phyloP scores from a whole-genome alignment of 2,888 invertebrate genomes.

The Bedellia somnulentella region DNA sequence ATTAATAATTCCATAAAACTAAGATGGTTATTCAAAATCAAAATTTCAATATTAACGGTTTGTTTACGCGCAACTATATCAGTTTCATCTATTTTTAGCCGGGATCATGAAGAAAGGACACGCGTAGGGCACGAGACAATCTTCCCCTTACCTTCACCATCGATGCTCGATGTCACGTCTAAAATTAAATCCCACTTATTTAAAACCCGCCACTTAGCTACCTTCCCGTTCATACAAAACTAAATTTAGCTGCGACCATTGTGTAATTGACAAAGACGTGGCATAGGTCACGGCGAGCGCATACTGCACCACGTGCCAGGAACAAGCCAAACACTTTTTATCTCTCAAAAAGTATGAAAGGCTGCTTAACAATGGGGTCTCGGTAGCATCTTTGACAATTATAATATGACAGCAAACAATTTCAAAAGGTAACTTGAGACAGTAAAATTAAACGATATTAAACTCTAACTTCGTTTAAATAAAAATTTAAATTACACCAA shows the following conservation, averaged over 20 bases:
- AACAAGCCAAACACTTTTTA: constrained; percentile 60
- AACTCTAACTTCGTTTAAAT: constrained; percentile 22
- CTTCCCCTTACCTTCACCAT: constrained; percentile 46
- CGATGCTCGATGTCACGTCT: constrained; percentile 41
- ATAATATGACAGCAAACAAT: constrained; percentile 38
- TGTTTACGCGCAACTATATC: background rate
- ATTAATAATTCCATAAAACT: too few relatives aligned
- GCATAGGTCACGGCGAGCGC: constrained; percentile 55
- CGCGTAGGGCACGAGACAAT: constrained; percentile 46
- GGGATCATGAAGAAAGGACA: constrained; percentile 23
- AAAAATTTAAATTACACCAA: constrained; percentile 25
- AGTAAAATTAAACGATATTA: constrained; percentile 17
- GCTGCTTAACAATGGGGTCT: constrained; percentile 44
- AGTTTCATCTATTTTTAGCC: background rate
- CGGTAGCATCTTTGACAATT: constrained; percentile 63
- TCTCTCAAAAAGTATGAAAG: constrained; percentile 57
- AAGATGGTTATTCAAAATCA: too few relatives aligned
- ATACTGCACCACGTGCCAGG: constrained; percentile 53
- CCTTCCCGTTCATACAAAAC: constrained; percentile 54
- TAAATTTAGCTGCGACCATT: constrained; percentile 54
- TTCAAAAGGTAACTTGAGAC: constrained; percentile 25
- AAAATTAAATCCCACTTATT: constrained; percentile 59
- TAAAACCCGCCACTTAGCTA: constrained; percentile 56
- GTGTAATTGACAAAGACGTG: constrained; percentile 55
- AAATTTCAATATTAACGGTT: too few relatives aligned